These are phyloP conservation scores for Aurelia aurita complex sp. Pacific DNA, from an alignment of 30 jellyfish, hydroid and myxozoan species.

Conservation along the genomic window DNA sequence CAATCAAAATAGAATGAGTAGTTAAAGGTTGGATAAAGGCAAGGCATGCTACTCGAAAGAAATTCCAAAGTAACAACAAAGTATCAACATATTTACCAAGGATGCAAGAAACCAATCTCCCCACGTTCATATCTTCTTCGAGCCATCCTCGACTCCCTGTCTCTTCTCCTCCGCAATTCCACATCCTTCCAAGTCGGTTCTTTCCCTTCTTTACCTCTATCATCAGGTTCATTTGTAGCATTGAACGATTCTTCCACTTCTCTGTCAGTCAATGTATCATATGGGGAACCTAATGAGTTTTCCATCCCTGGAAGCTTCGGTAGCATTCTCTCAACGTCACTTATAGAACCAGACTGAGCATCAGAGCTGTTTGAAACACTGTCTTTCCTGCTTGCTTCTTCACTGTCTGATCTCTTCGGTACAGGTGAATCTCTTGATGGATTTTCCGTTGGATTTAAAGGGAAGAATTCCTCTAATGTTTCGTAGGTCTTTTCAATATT, in stretches of 20 bases:
- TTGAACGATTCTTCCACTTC: conserved; percentile 86
- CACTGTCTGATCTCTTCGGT: conserved; percentile 12
- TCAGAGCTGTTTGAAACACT: conserved; percentile 13
- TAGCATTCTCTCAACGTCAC: conserved; percentile 25
- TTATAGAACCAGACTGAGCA: conserved; percentile 16
- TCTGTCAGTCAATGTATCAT: conserved; percentile 76
- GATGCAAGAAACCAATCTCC: conserved; percentile 81
- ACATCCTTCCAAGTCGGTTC: conserved; percentile 89
- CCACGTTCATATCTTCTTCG: conserved; percentile 88
- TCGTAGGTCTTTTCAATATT: conserved; percentile 55
- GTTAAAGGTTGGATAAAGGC: no score
- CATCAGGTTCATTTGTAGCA: conserved; percentile 39
- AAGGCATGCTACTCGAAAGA: no score
- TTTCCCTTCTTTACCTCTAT: conserved; percentile 29
- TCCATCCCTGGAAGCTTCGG: conserved; percentile 27
- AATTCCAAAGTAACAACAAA: no score
- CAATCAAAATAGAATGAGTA: no score
- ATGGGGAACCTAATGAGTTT: conserved; percentile 44
- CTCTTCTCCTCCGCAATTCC: conserved; percentile 81
- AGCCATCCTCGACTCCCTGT: conserved; percentile 56
- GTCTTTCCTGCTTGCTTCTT: conserved; percentile 7
- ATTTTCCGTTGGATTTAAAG: conserved; percentile 45
- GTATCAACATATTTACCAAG: conserved; percentile 41
- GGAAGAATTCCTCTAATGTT: conserved; percentile 65
- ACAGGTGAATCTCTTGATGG: conserved; percentile 25